Base-by-base conservation (phyloP, 2,113 vertebrate genomes). In the Thalassoma bifasciatum region DNA sequence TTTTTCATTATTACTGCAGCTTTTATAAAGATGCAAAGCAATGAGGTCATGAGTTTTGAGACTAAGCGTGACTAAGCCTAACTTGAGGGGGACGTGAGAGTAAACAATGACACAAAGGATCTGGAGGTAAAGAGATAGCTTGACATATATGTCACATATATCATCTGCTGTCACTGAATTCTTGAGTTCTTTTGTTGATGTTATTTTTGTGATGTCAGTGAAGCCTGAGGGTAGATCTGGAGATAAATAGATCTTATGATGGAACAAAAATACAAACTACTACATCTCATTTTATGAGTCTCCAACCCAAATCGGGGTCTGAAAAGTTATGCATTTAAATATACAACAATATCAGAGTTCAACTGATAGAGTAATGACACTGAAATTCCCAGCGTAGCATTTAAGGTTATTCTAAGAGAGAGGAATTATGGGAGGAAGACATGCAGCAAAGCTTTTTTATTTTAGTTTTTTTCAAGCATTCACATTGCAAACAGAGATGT, bases 101-200 rank as follows among this genome's bases (percentile, higher is more conserved):
- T 10, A 17, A 11, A 61, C 10, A 2, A 2, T 2, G 8, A 26
- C 59, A 52, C 63, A 38, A 24, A 51, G 47, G 30, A 37, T 6
- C 46, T 3, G 26, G 17, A 34, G 30, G 61, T 16, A 7, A 5
- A 22, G 17, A 46, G 23, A 26, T 21, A 23, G 30, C 42, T 13
- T 8, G 42, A 47, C 49, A 38, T 24, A 8, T n/a, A 1, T 26
- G 63, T 53, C 9, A 24, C 49, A 26, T n/a, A 53, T 40, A 30
- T 30, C 36, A 24, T 11, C 49, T 52, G 47, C 47, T 36, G 61
- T 50, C 61, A 64, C 26, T 16, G 26, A 64, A 50, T 10, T 44
- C 19, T 34, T 2, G 5, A 7, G 62, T 6, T 14, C 24, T 36
- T 13, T 40, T 34, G 61, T 36, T 40, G 38, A 40, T 10, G 38